Percentiles rank a stretch among this genome's conserved stretches.
phyloP scores from a whole-genome alignment of 2,797 vertebrate species.

The Acipenser transmontanus region DNA sequence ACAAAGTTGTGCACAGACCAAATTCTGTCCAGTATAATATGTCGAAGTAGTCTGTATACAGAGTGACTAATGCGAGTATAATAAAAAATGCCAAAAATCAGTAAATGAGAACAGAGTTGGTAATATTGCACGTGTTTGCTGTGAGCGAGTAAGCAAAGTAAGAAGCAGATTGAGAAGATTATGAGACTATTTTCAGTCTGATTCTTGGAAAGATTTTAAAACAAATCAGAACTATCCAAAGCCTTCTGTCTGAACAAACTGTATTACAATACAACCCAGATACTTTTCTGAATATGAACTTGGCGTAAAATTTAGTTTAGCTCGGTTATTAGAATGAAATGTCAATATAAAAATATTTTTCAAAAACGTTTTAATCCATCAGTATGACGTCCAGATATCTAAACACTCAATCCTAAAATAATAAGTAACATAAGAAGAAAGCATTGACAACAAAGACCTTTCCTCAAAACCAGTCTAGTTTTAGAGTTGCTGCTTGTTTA shows the following conservation, averaged over 20 bases:
- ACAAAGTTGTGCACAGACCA: conserved; percentile 25
- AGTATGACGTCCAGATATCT: too few relatives aligned
- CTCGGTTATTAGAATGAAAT: too few relatives aligned
- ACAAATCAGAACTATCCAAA: conserved; percentile 7
- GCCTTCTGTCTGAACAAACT: background rate
- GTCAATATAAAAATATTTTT: too few relatives aligned
- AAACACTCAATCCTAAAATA: too few relatives aligned
- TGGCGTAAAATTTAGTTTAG: too few relatives aligned
- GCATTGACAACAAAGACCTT: too few relatives aligned
- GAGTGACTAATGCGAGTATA: conserved; percentile 42
- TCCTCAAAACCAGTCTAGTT: too few relatives aligned
- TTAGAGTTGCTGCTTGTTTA: too few relatives aligned
- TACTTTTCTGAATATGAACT: too few relatives aligned
- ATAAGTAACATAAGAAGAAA: too few relatives aligned
- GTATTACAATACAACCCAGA: too few relatives aligned
- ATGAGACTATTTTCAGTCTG: conserved; percentile 14
- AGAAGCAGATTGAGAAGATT: conserved; percentile 14
- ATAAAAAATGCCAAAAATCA: conserved; percentile 21
- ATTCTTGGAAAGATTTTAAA: conserved; percentile 21
- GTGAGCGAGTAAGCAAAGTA: background rate
- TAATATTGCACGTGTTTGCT: background rate
- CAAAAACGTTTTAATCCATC: too few relatives aligned
- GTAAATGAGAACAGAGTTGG: conserved; percentile 8
- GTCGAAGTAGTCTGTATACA: conserved; percentile 23
- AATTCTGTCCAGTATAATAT: conserved; percentile 25